Conservation (phyloP, 1,140 invertebrate species). For the Brevipalpus yothersi region DNA sequence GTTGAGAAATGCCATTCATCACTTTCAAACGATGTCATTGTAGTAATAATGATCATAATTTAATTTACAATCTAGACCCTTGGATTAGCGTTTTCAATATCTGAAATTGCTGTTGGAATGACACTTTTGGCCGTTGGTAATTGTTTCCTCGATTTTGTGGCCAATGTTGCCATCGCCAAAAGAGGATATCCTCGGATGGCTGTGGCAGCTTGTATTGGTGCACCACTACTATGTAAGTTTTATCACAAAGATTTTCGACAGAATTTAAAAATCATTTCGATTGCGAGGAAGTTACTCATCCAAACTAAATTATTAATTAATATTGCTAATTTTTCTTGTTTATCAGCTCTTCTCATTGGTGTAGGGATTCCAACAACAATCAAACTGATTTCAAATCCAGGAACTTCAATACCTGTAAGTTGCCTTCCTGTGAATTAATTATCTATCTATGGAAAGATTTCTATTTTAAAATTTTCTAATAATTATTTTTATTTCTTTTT, state of each 20-base stretch:
- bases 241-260: not conserved
- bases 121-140: slow-evolving; percentile 44
- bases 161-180: slow-evolving; percentile 33
- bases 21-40: too few relatives aligned
- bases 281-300: not conserved
- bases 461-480: not conserved
- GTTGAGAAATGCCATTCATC: not conserved
- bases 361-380: slow-evolving; percentile 29
- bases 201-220: slow-evolving; percentile 39
- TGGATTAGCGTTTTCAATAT: slow-evolving; percentile 31
- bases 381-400: slow-evolving; percentile 19
- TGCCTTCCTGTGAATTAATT: not conserved
- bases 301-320: too few relatives aligned
- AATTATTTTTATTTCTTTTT: slow-evolving; percentile 6
- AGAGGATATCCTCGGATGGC: slow-evolving; percentile 38
- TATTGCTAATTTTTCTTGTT: not conserved
- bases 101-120: slow-evolving; percentile 35
- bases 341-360: slow-evolving; percentile 26
- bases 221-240: slow-evolving; percentile 32
- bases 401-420: slow-evolving; percentile 10
- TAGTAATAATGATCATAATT: not conserved
- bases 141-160: slow-evolving; percentile 36
- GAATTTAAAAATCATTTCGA: too few relatives aligned
- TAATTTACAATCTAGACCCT: slow-evolving; percentile 21
- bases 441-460: not conserved